phyloP scores from a whole-genome alignment of 2,797 vertebrate genomes.

The Pipistrellus kuhlii region DNA sequence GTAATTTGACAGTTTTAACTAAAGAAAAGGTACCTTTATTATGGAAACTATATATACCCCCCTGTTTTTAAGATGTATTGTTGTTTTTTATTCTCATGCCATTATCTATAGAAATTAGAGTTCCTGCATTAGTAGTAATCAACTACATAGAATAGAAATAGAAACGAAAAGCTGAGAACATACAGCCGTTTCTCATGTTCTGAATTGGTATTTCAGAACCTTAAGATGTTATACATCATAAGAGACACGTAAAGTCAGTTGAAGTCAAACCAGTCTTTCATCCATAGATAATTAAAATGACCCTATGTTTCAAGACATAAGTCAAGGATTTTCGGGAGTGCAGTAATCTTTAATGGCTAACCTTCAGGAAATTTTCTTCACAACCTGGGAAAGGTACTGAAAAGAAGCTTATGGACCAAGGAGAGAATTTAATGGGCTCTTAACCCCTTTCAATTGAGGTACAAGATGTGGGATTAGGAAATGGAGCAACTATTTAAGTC shows the following conservation, averaged over 20 bases:
- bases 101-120: neutral
- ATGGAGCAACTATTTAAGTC: constrained; percentile 73
- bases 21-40: neutral
- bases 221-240: constrained; percentile 59
- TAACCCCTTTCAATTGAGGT: constrained; percentile 80
- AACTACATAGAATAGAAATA: constrained; percentile 23
- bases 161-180: constrained; percentile 54
- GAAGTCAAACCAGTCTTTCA: constrained; percentile 69
- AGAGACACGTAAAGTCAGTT: constrained; percentile 55
- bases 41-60: neutral
- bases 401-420: constrained; percentile 78
- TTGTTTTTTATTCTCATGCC: neutral
- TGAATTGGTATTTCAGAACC: constrained; percentile 53
- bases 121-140: neutral
- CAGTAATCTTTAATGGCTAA: constrained; percentile 73
- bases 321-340: constrained; percentile 76
- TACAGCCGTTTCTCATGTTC: neutral
- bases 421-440: constrained; percentile 81
- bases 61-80: neutral
- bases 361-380: constrained; percentile 76
- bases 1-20: neutral
- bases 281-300: constrained; percentile 73
- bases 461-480: constrained; percentile 68
- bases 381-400: constrained; percentile 64
- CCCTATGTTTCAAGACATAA: constrained; percentile 70